A percentile compares a stretch with the other conserved stretches of the same genome.
Conservation (phyloP, 2,888 invertebrate genomes). For the Furcula furcula region DNA sequence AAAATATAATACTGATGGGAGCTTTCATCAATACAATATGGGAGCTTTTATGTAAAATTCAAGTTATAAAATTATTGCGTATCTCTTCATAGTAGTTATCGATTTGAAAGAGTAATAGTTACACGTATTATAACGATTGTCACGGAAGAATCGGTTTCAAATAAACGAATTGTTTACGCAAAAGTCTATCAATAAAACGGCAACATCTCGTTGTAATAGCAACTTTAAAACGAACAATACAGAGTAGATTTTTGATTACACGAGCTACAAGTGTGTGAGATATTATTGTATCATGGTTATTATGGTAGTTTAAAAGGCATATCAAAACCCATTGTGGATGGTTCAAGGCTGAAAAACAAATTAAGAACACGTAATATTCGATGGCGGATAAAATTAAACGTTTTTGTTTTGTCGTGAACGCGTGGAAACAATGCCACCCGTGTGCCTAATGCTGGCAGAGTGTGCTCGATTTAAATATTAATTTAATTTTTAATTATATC, state of each 20-base stretch:
- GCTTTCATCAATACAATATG: too few relatives aligned
- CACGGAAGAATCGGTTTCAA: not conserved
- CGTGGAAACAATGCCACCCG: too few relatives aligned
- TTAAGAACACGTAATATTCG: conserved; percentile 1
- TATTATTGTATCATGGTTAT: not conserved
- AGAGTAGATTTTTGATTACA: not conserved
- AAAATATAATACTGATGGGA: too few relatives aligned
- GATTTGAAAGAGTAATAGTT: too few relatives aligned
- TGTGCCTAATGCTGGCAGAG: too few relatives aligned
- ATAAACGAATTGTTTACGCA: not conserved
- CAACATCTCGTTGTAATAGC: not conserved
- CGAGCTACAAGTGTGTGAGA: not conserved
- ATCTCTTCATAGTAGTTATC: too few relatives aligned
- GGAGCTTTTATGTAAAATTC: too few relatives aligned
- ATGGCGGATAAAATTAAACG: not conserved
- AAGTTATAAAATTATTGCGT: too few relatives aligned
- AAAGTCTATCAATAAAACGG: not conserved
- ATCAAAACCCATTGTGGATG: conserved; percentile 4
- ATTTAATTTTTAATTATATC: too few relatives aligned
- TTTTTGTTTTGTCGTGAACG: not conserved
- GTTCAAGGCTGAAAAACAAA: conserved; percentile 8
- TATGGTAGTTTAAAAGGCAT: not conserved
- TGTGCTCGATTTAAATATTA: too few relatives aligned
- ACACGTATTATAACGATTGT: too few relatives aligned
- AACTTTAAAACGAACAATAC: not conserved